Conservation (phyloP, 2,888 invertebrate genomes). For the Calameuta idolon region DNA sequence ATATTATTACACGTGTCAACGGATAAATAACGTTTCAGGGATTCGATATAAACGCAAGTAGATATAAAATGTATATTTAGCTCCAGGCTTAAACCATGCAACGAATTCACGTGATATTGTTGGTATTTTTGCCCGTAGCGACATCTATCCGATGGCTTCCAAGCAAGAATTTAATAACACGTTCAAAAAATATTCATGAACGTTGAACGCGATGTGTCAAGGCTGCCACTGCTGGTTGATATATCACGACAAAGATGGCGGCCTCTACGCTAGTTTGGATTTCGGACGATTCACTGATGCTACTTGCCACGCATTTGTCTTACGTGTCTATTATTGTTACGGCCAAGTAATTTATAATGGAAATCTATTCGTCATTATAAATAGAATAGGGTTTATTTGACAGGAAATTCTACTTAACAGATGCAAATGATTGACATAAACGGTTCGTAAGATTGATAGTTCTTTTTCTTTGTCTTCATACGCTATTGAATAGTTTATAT, state of each 20-base stretch:
- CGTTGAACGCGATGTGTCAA: neutral
- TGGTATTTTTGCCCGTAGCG: neutral
- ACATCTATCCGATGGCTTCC: neutral
- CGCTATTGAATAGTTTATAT: neutral
- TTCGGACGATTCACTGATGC: neutral
- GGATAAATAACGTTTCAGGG: neutral
- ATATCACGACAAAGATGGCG: neutral
- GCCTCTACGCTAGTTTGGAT: neutral
- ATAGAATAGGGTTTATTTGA: neutral
- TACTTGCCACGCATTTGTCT: neutral
- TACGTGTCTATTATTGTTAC: neutral
- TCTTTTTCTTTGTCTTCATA: neutral
- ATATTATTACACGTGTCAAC: neutral
- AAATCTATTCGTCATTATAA: neutral
- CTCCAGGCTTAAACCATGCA: neutral
- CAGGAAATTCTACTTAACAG: neutral
- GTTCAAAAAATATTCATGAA: neutral
- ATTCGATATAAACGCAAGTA: neutral
- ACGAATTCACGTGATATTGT: neutral
- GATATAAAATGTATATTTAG: neutral
- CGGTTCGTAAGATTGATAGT: neutral
- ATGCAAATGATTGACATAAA: neutral
- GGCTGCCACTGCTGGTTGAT: neutral
- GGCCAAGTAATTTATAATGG: neutral
- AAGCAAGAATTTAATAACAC: neutral